Conservation (phyloP, 2,888 invertebrate species). For the Eupithecia tripunctaria region DNA sequence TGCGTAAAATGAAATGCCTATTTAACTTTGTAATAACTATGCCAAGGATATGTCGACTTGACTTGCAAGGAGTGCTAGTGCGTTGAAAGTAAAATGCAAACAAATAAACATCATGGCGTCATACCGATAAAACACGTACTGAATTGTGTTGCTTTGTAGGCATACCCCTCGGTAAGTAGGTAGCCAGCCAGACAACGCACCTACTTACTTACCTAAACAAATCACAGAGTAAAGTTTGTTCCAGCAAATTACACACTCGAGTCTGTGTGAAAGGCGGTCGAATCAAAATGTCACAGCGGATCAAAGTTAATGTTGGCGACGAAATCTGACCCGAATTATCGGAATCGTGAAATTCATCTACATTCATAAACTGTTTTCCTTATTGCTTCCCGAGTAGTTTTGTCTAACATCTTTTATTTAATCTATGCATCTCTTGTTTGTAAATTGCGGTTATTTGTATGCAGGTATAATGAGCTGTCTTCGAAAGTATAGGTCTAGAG, state of each 20-base stretch:
- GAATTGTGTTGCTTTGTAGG: constrained; percentile 37
- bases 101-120: constrained; percentile 42
- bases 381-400: constrained; percentile 18
- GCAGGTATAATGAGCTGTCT: constrained; percentile 21
- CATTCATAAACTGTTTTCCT: constrained; percentile 10
- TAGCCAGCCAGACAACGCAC: constrained; percentile 28
- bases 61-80: constrained; percentile 36
- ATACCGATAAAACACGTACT: constrained; percentile 46
- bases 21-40: constrained; percentile 41
- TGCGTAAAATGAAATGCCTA: constrained; percentile 44
- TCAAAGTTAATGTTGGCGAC: constrained; percentile 30
- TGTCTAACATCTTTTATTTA: constrained; percentile 12
- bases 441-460: constrained; percentile 23
- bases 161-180: constrained; percentile 2
- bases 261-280: constrained; percentile 34
- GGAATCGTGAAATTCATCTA: constrained; percentile 18
- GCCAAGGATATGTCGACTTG: constrained; percentile 45
- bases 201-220: constrained; percentile 36
- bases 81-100: constrained; percentile 47
- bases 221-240: constrained; percentile 40
- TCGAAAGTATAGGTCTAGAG: constrained; percentile 27
- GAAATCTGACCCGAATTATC: constrained; percentile 29
- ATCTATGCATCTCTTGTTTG: constrained; percentile 7
- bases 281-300: constrained; percentile 39
- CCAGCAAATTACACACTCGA: constrained; percentile 44